A percentile compares a stretch with the other conserved stretches of the same genome.
Evolutionary conservation across 1,140 invertebrate species (phyloP).

Genomic region (Apolygus lucorum): DNA sequence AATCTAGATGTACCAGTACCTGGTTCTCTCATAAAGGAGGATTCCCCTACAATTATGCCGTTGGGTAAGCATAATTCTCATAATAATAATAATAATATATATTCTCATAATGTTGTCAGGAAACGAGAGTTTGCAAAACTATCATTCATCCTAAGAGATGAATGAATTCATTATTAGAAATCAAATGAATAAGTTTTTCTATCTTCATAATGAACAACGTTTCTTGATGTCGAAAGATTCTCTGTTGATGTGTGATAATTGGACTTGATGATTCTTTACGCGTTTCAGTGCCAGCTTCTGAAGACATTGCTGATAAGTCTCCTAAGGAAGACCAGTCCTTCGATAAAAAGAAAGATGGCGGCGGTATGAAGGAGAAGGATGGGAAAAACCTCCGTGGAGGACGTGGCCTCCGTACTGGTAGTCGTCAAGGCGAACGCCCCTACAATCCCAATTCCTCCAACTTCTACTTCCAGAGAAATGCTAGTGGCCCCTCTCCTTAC

Average conservation of each 20-base stretch:
- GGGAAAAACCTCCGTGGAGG: neutral
- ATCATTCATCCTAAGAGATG: too few species aligned
- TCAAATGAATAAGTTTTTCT: too few species aligned
- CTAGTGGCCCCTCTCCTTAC: too few species aligned
- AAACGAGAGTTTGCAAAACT: too few species aligned
- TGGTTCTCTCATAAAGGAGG: neutral
- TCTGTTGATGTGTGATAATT: too few species aligned
- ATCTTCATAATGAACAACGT: too few species aligned
- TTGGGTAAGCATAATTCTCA: too few species aligned
- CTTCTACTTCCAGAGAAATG: neutral
- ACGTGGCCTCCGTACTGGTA: neutral
- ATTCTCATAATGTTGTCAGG: too few species aligned
- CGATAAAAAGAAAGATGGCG: neutral
- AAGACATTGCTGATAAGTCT: neutral
- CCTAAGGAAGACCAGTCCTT: neutral
- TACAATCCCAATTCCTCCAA: neutral
- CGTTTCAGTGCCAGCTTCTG: neutral
- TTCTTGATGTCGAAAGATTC: too few species aligned
- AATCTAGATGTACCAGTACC: slow-evolving; percentile 7
- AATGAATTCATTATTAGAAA: too few species aligned
- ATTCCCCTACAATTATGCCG: too few species aligned
- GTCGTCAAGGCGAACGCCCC: neutral
- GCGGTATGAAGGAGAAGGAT: neutral
- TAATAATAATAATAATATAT: too few species aligned
- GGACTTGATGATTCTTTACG: neutral